A percentile compares a stretch with the other conserved stretches of the same genome.
These are phyloP conservation scores for Rhadina sibilatrix DNA, from an alignment of 2,113 vertebrate species.

Conservation along the genomic window DNA sequence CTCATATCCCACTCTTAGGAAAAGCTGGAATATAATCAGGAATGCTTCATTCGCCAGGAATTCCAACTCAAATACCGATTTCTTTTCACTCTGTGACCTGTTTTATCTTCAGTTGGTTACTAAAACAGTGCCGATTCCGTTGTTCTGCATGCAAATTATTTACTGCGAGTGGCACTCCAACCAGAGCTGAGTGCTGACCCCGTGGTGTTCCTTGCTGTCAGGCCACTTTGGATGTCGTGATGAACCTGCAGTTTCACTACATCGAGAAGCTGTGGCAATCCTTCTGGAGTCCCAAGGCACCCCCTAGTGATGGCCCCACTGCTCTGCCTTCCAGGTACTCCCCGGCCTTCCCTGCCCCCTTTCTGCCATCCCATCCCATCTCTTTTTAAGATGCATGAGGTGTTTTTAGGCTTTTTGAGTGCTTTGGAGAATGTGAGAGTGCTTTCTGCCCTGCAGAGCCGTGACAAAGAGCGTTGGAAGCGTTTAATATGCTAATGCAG, in stretches of 20 bases:
- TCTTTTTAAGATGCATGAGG: not conserved
- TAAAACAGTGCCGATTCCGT: not conserved
- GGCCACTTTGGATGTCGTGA: constrained; percentile 95
- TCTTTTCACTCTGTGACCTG: not conserved
- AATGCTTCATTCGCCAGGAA: not conserved
- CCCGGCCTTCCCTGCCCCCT: not conserved
- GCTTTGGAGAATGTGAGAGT: not conserved
- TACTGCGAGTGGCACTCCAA: not conserved
- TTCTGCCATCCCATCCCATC: too few species aligned
- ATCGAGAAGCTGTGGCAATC: constrained; percentile 97
- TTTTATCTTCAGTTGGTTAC: not conserved
- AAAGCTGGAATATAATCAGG: not conserved
- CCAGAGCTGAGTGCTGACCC: not conserved
- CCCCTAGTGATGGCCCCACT: constrained; percentile 78
- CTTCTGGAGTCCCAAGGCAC: constrained; percentile 92
- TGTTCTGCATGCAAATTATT: not conserved
- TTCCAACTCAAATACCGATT: not conserved
- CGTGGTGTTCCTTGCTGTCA: constrained; percentile 41
- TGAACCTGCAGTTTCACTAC: constrained; percentile 95
- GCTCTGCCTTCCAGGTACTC: constrained; percentile 72
- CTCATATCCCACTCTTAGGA: not conserved
- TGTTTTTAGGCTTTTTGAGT: not conserved
- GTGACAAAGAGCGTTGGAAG: fast-evolving
- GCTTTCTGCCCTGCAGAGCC: not conserved
- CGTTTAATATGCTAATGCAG: not conserved